Evolutionary conservation across 2,113 vertebrate genomes (phyloP), one percentile per base, ranked within the genome.

Genomic region (Gavia stellata): DNA sequence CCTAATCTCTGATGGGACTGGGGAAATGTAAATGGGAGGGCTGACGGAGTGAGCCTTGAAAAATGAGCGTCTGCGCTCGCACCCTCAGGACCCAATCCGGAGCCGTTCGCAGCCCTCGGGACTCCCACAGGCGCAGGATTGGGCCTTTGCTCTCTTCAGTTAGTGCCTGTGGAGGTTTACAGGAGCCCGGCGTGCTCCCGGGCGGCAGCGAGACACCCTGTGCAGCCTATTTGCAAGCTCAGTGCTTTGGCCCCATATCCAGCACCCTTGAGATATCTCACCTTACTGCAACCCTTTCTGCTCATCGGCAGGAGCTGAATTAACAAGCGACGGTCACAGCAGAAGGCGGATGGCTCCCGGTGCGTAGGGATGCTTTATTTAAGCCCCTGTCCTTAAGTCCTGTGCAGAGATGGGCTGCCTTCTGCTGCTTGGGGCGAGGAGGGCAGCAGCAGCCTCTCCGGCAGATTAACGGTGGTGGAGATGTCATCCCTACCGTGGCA

Each of bases 121-220:
- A 5, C 75, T 71, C 52, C 45, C 34, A 3, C 0, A 8, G 49
- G 63, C 4, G 7, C 70, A 59, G 70, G 77, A 47, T 9, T 36
- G 38, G 15, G 70, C 34, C 58, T n/a, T 61, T 34, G 68, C 62
- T 71, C n/a, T 88, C 90, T 78, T 61, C 78, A 44, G 40, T 59
- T 92, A 29, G 17, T 95, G 93, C 92, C 58, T 86, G 89, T 49
- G 92, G 93, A 95, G 91, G 93, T 96, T 97, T 88, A 47, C 14
- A 1, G 44, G 29, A 45, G 58, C 29, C 34, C 5, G 3, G 28
- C 45, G 6, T 0, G 6, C 2, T 3, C 50, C 71, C 4, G 4
- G 36, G 11, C 1, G 0, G 56, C 71, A 23, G 24, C 2, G 14
- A n/a, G 50, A 14, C 56, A 45, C n/a, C 33, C 36, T 9, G 1